Evolutionary conservation across 2,797 vertebrate genomes (phyloP).

Genomic region (Pempheris klunzingeri): DNA sequence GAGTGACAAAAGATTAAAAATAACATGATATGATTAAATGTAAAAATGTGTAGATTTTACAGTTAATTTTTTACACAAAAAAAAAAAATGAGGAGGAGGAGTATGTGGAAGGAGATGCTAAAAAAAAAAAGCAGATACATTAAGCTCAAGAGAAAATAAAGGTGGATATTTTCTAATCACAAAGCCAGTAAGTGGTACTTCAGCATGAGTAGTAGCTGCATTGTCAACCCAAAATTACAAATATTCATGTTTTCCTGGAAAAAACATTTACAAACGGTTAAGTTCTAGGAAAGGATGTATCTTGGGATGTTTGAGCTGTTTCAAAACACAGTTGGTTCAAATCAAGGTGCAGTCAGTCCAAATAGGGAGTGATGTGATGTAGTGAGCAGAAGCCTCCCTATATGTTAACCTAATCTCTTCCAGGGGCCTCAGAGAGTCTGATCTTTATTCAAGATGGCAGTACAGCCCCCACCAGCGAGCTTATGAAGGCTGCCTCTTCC

Average conservation of each 20-base stretch:
- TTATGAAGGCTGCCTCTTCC: slow-evolving; percentile 60
- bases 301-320: background rate
- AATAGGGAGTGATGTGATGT: slow-evolving; percentile 48
- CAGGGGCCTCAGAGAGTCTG: slow-evolving; percentile 49
- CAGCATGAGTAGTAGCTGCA: background rate
- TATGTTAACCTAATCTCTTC: slow-evolving; percentile 62
- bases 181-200: background rate
- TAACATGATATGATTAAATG: no score
- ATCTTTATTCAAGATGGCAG: slow-evolving; percentile 78
- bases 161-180: background rate
- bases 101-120: background rate
- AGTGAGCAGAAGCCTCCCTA: slow-evolving; percentile 53
- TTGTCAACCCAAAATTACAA: background rate
- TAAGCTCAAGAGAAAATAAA: background rate
- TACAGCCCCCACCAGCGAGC: slow-evolving; percentile 52
- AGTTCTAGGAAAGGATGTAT: background rate
- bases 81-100: no score
- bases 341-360: slow-evolving; percentile 32
- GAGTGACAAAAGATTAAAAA: no score
- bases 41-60: background rate
- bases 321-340: slow-evolving; percentile 35
- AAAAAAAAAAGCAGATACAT: background rate
- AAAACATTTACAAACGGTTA: background rate
- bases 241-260: slow-evolving; percentile 10
- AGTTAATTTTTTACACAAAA: no score